Evolutionary conservation across 2,113 vertebrate genomes (phyloP).

Genomic region (Arothron firmamentum): DNA sequence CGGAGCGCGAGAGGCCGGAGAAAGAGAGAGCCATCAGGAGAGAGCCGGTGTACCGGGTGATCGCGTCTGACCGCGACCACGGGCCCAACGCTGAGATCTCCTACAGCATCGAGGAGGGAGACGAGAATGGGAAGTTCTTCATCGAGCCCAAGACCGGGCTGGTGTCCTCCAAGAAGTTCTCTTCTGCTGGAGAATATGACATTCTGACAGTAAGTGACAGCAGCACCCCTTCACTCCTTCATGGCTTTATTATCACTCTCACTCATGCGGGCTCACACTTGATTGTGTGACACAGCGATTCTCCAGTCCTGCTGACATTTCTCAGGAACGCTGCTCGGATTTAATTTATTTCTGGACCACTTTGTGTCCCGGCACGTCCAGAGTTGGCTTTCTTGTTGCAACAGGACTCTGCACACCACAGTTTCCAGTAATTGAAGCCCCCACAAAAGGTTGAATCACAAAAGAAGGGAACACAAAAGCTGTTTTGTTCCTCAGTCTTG

Average conservation of each 20-base stretch:
- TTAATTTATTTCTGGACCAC: constrained; percentile 1
- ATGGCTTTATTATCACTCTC: no score
- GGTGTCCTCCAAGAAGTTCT: constrained; percentile 93
- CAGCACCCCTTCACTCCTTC: no score
- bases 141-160: constrained; percentile 95
- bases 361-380: not conserved
- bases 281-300: no score
- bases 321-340: not conserved
- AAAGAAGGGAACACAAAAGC: constrained; percentile 27
- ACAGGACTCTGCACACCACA: constrained; percentile 5
- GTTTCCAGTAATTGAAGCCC: constrained; percentile 23
- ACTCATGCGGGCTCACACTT: no score
- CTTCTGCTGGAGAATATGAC: constrained; percentile 90
- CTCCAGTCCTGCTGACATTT: not conserved
- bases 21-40: constrained; percentile 77
- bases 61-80: constrained; percentile 88
- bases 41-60: constrained; percentile 89
- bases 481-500: constrained; percentile 10
- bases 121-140: constrained; percentile 92
- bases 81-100: constrained; percentile 95
- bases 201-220: constrained; percentile 87
- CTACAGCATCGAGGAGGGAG: constrained; percentile 94
- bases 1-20: constrained; percentile 84
- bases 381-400: not conserved
- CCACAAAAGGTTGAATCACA: constrained; percentile 25